Evolutionary conservation across 2,888 invertebrate genomes (phyloP).

Genomic region (Heliconius sara): DNA sequence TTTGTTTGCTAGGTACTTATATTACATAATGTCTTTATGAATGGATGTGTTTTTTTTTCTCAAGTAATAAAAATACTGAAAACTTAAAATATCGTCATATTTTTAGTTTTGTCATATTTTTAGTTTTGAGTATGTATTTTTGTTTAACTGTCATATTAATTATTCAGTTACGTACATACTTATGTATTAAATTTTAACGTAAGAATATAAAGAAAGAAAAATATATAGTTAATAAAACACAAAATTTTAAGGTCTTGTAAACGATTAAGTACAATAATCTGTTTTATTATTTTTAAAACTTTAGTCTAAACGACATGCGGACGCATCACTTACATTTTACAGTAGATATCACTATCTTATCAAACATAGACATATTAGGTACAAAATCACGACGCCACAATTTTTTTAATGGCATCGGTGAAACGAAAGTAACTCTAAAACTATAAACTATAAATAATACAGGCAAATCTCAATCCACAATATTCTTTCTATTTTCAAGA

Average conservation of each 20-base stretch:
- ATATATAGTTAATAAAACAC: too few relatives aligned
- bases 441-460: not conserved
- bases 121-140: not conserved
- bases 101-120: not conserved
- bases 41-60: conserved; percentile 3
- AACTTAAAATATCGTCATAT: not conserved
- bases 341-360: too few relatives aligned
- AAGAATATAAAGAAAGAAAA: too few relatives aligned
- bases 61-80: conserved; percentile 3
- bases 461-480: conserved; percentile 54
- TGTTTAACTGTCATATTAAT: not conserved
- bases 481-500: conserved; percentile 63
- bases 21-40: conserved; percentile 8
- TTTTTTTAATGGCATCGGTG: too few relatives aligned
- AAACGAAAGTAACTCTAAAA: not conserved
- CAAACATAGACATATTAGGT: too few relatives aligned
- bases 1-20: conserved; percentile 2
- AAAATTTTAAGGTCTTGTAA: too few relatives aligned
- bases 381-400: not conserved
- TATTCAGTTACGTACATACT: not conserved
- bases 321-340: too few relatives aligned
- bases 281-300: too few relatives aligned
- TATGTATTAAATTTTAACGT: not conserved
- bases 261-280: too few relatives aligned
- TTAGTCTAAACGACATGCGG: too few relatives aligned